Base-by-base conservation (phyloP, 2,888 invertebrate genomes). In the Nebria salina region DNA sequence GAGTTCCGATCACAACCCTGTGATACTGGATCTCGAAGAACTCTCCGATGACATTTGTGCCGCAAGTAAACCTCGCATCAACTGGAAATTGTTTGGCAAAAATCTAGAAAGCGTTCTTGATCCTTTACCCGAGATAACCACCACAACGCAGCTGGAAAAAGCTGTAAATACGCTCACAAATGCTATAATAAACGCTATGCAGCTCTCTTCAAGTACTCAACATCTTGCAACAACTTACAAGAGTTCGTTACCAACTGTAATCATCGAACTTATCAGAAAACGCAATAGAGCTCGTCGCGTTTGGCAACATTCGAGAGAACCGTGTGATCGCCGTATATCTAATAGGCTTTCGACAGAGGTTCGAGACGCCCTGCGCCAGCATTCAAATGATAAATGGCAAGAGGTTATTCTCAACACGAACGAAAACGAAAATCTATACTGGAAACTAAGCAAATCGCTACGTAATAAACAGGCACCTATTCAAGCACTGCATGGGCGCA, bases 1-100 rank as follows among this genome's bases (percentile, higher is more conserved):
- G 7, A 26, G 41, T 34, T 72, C 72, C 7, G 72, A 72, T 34
- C 72, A 72, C 15, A 42, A 34, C 4, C 72, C 72, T 3, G 72
- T 72, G 13, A 72, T 72, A 26, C 11, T 34, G 15, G 41, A 72
- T 34, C 72, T 72, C 43, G 43, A 8, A 43, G 43, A 43, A 9
- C 43, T 8, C 0, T 8, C 43, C n/a, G 25, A 66, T 66, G 15
- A n/a, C 2, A 13, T 20, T 8, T 9, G 1, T 9, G 20, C 20
- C 20, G 1, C 25, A 20, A 2, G 7, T 8, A 66, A 20, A 20
- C 7, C 0, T n/a, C 5, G 25, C 15, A 13, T 66, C 15, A 25
- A 72, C 4, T 72, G 72, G 34, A 34, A 72, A 72, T 34, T 3
- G 3, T 72, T 72, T 34, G 7, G 13, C 0, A n/a, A 13, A 13